Evolutionary conservation across 2,113 vertebrate species (phyloP).

Genomic region (Atlantisia rogersi): DNA sequence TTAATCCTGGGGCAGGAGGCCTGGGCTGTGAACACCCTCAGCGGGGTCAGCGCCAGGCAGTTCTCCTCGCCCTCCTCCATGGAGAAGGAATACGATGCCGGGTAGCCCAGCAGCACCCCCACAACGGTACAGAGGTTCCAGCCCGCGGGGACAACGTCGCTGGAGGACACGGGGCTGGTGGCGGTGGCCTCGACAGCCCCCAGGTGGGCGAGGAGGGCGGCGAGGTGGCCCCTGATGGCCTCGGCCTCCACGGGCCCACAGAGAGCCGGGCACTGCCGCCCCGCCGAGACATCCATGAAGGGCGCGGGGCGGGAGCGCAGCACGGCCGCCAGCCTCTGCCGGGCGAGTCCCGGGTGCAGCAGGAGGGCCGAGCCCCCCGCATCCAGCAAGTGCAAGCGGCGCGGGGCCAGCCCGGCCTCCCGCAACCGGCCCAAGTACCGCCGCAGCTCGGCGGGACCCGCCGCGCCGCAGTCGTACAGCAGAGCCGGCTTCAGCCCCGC

Average conservation of each 20-base stretch:
- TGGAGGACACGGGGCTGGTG: constrained; percentile 19
- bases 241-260: not conserved
- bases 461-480: constrained; percentile 82
- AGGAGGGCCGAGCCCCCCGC: constrained; percentile 67
- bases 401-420: constrained; percentile 66
- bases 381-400: constrained; percentile 75
- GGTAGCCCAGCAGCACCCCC: constrained; percentile 90
- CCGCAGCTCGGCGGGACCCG: constrained; percentile 73
- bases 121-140: constrained; percentile 92
- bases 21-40: constrained; percentile 79
- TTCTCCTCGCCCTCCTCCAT: constrained; percentile 75
- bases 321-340: constrained; percentile 64
- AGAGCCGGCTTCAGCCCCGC: constrained; percentile 86
- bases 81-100: constrained; percentile 84
- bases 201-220: constrained; percentile 73
- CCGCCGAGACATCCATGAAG: constrained; percentile 81
- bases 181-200: not conserved
- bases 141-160: constrained; percentile 6
- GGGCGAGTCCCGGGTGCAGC: constrained; percentile 65
- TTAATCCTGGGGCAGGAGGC: constrained; percentile 71
- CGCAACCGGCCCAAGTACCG: constrained; percentile 78
- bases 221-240: constrained; percentile 48
- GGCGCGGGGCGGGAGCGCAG: constrained; percentile 19
- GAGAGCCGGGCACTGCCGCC: constrained; percentile 67
- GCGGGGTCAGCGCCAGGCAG: constrained; percentile 85